Evolutionary conservation across 2,797 vertebrate species (phyloP), one percentile per base, ranked within the genome.

Genomic region (Microcaecilia unicolor): DNA sequence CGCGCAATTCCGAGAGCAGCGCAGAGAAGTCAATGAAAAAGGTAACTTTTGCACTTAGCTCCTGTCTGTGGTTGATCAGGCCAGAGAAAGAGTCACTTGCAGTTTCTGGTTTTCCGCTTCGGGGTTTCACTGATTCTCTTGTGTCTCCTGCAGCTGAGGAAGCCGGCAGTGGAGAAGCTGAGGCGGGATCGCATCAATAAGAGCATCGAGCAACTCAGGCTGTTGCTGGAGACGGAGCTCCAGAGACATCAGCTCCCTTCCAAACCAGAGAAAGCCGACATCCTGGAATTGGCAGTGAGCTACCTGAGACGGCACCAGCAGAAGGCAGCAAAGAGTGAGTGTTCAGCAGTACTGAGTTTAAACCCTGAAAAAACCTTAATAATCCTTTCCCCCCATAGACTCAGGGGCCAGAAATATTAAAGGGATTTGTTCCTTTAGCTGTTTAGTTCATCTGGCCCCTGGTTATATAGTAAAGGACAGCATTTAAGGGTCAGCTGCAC

Each of bases 121-220:
- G n/a, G n/a, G n/a, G n/a, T n/a, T n/a, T n/a, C n/a, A n/a, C n/a
- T n/a, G n/a, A 27, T 19, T 9, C 27, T 10, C 15, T 47, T 31
- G 13, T 46, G 11, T 44, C 26, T 50, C 34, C 25, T 58, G 27
- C 67, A 85, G 82, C 36, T 76, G 44, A 80, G 76, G 54, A 83
- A 85, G 42, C 76, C 74, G 48, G 45, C 69, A 58, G 74, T 80
- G 57, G 70, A 83, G 52, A 83, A 80, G 51, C 53, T 76, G 34
- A 72, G 72, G 46, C 73, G 75, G 70, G n/a, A n/a, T n/a, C n/a
- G n/a, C n/a, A n/a, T n/a, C n/a, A n/a, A n/a, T n/a, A n/a, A n/a
- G n/a, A 54, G 78, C 73, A 80, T 83, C 14, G 78, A 80, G 61
- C 74, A 81, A 64, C 74, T 84, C 22, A 80, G 80, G 22, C 58